Evolutionary conservation across 2,888 invertebrate species (phyloP).

Genomic region (Anoncus sp.): DNA sequence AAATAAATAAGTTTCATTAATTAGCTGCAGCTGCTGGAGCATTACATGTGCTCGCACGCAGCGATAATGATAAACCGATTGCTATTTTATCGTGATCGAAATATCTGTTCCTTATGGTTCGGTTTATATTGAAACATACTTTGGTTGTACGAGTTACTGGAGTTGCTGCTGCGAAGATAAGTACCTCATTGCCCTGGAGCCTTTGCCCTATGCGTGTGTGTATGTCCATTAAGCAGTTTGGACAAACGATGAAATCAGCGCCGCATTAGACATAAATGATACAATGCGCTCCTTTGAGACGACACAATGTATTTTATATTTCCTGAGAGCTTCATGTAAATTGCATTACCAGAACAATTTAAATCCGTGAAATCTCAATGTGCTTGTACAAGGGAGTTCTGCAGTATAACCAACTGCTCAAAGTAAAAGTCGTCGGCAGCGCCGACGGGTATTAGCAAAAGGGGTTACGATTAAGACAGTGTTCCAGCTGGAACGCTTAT

Average conservation of each 20-base stretch:
- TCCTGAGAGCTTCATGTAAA: too few relatives aligned
- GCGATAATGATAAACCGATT: slow-evolving; percentile 58
- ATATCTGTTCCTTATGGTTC: slow-evolving; percentile 35
- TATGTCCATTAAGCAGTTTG: not conserved
- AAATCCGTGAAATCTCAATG: too few relatives aligned
- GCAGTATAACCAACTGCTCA: too few relatives aligned
- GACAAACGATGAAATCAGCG: not conserved
- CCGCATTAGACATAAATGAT: not conserved
- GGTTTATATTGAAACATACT: slow-evolving; percentile 9
- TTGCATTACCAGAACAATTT: too few relatives aligned
- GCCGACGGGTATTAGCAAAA: too few relatives aligned
- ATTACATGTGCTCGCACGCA: slow-evolving; percentile 34
- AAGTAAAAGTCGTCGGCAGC: too few relatives aligned
- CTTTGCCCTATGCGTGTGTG: not conserved
- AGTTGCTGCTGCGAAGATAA: not conserved
- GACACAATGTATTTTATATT: too few relatives aligned
- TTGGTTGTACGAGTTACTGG: slow-evolving; percentile 14
- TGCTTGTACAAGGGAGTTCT: too few relatives aligned
- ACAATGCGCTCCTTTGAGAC: too few relatives aligned
- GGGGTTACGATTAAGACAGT: too few relatives aligned
- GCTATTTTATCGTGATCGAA: slow-evolving; percentile 53
- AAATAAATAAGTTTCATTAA: slow-evolving; percentile 52
- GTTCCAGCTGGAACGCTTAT: too few relatives aligned
- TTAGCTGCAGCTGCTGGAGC: slow-evolving; percentile 51
- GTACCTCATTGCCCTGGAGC: not conserved